phyloP scores from a whole-genome alignment of 2,797 vertebrate genomes.

The Acrossocheilus wenchowensis region DNA sequence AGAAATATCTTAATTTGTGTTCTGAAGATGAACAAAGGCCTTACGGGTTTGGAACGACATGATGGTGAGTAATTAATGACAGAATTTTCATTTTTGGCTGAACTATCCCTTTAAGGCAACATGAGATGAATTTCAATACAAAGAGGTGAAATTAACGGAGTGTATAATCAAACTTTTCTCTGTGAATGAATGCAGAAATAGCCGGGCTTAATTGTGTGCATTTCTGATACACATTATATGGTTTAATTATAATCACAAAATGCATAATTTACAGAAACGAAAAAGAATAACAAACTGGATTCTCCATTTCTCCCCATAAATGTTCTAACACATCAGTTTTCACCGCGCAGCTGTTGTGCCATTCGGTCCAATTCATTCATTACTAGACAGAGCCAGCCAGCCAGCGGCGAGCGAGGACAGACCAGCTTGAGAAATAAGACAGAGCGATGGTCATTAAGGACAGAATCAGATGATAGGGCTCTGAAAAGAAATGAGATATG shows the following conservation, averaged over 20 bases:
- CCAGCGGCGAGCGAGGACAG: not conserved
- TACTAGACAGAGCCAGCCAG: not conserved
- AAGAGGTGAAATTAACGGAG: not conserved
- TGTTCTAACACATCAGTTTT: constrained; percentile 3
- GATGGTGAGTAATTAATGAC: not conserved
- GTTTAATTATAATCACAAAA: not conserved
- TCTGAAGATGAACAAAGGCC: not conserved
- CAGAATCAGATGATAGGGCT: constrained; percentile 48
- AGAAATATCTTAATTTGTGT: not conserved
- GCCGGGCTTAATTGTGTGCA: not conserved
- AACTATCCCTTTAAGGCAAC: not conserved
- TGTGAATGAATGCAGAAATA: not conserved
- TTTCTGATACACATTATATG: not conserved
- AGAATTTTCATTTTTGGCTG: too few relatives aligned
- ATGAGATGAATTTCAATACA: not conserved
- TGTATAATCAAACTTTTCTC: not conserved
- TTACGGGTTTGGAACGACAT: not conserved
- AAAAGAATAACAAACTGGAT: constrained; percentile 20
- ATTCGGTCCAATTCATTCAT: constrained; percentile 19
- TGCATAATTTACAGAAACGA: constrained; percentile 25
- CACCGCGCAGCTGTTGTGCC: constrained; percentile 14
- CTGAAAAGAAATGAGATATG: constrained; percentile 36
- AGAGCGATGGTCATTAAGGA: constrained; percentile 26
- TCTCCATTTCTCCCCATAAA: constrained; percentile 23
- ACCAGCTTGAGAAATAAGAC: constrained; percentile 25